Conservation (phyloP, 2,888 invertebrate genomes). For the Sacculina carcini region DNA sequence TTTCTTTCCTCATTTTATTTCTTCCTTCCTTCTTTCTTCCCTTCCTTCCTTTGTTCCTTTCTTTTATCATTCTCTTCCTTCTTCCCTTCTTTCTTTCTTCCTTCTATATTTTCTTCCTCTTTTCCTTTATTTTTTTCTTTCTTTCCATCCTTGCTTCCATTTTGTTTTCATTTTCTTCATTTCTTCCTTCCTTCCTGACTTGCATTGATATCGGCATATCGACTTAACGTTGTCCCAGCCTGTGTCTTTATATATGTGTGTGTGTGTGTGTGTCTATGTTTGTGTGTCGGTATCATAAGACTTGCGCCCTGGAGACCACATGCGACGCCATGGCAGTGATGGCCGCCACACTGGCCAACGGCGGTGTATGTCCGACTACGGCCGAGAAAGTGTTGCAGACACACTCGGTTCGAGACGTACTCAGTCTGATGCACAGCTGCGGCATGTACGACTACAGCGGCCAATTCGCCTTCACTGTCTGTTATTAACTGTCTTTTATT, state of each 20-base stretch:
- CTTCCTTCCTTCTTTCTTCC: background rate
- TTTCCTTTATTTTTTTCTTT: background rate
- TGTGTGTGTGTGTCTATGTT: background rate
- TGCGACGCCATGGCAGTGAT: constrained; percentile 80
- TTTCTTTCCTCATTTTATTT: background rate
- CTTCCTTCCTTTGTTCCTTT: background rate
- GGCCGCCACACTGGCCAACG: constrained; percentile 86
- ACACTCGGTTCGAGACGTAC: constrained; percentile 24
- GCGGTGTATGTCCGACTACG: constrained; percentile 86
- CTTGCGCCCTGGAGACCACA: constrained; percentile 84
- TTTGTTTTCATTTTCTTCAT: background rate
- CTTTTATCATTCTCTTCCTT: no score
- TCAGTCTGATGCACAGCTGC: constrained; percentile 28
- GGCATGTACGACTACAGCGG: constrained; percentile 29
- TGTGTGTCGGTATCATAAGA: background rate
- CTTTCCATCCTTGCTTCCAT: background rate
- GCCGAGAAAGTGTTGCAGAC: constrained; percentile 39
- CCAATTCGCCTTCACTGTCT: constrained; percentile 27
- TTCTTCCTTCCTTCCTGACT: no score
- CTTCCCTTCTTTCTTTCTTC: no score
- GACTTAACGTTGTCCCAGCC: background rate
- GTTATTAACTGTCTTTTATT: background rate
- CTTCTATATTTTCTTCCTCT: no score
- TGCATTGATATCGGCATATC: background rate
- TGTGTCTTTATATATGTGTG: background rate